Evolutionary conservation across 2,113 vertebrate species (phyloP).

Genomic region (Galbula dea): DNA sequence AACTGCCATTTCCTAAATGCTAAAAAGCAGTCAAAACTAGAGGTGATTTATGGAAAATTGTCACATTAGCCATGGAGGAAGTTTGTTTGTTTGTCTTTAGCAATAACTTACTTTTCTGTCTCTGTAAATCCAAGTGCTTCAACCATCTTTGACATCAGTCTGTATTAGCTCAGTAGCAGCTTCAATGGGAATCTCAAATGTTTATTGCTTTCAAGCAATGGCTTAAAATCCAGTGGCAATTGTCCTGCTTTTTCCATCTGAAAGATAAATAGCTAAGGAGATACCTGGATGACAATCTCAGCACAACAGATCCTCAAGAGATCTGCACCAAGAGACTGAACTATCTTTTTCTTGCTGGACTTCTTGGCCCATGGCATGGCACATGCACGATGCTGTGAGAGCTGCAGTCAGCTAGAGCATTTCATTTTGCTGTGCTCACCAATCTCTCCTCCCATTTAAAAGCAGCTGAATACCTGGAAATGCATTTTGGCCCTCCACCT

Average conservation of each 20-base stretch:
- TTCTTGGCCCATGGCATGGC: neutral
- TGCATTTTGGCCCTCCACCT: neutral
- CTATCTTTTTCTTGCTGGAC: neutral
- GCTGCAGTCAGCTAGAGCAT: neutral
- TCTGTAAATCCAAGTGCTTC: neutral
- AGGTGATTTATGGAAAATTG: neutral
- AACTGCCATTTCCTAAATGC: neutral
- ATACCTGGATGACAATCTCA: neutral
- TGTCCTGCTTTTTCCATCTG: neutral
- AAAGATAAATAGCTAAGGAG: neutral
- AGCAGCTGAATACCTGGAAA: neutral
- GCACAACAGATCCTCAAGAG: neutral
- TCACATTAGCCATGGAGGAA: neutral
- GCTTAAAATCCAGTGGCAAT: neutral
- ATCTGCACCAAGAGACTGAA: neutral
- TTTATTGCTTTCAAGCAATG: neutral
- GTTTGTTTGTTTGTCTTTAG: neutral
- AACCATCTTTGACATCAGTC: neutral
- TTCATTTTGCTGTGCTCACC: neutral
- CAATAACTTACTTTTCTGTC: neutral
- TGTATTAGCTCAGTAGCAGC: neutral
- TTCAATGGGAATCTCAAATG: neutral
- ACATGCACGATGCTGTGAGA: accelerated
- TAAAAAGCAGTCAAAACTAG: neutral
- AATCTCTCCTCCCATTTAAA: neutral